Evolutionary conservation across 1,140 invertebrate species (phyloP).

Genomic region (Cheumatopsyche charites): DNA sequence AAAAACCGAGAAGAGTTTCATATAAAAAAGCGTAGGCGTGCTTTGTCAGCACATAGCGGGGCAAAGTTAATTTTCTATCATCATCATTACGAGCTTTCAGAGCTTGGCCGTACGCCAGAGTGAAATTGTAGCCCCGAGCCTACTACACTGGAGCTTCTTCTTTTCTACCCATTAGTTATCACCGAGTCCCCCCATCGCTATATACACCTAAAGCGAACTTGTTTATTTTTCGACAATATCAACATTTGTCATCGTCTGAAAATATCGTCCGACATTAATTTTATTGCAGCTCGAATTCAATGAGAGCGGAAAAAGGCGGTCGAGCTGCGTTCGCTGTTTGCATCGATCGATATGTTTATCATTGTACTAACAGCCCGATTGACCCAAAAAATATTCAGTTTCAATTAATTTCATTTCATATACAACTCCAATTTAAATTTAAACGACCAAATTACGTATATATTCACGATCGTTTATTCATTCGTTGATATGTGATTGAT

Average conservation of each 20-base stretch:
- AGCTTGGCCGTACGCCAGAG: conserved; percentile 43
- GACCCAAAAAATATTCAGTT: no score
- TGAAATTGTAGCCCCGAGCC: conserved; percentile 29
- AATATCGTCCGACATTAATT: conserved; percentile 37
- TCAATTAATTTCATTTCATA: no score
- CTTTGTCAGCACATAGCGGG: conserved; percentile 30
- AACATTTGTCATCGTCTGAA: conserved; percentile 43
- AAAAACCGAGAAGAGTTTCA: background rate
- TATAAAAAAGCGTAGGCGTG: conserved; percentile 28
- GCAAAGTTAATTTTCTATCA: conserved; percentile 46
- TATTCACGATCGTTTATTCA: no score
- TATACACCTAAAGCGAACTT: conserved; percentile 23
- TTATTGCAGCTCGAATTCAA: conserved; percentile 30
- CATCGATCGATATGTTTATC: no score
- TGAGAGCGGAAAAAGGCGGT: no score
- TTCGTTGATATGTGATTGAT: no score
- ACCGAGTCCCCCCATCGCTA: background rate
- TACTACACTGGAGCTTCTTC: conserved; percentile 12
- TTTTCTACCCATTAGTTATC: conserved; percentile 37
- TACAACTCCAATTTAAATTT: no score
- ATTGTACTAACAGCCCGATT: no score
- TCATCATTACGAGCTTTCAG: conserved; percentile 43
- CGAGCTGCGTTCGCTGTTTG: no score
- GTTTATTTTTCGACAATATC: conserved; percentile 44
- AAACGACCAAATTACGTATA: no score